phyloP scores from a whole-genome alignment of 2,113 vertebrate genomes.

The Machaerirhynchus nigripectus region DNA sequence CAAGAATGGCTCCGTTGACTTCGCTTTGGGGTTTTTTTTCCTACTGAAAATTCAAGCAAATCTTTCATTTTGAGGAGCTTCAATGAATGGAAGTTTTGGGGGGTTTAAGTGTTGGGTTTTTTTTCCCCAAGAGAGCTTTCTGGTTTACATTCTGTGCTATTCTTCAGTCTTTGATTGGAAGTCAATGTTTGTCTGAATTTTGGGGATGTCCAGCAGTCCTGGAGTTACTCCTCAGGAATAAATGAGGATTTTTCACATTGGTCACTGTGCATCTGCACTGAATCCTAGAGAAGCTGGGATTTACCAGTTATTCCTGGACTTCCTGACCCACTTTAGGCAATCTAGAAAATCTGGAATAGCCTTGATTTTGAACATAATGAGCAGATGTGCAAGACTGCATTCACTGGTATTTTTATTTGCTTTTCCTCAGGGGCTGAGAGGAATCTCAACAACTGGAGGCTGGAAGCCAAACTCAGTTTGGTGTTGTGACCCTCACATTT shows the following conservation, averaged over 20 bases:
- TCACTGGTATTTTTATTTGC: neutral
- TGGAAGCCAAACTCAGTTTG: neutral
- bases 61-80: neutral
- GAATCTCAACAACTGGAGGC: neutral
- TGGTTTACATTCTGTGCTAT: neutral
- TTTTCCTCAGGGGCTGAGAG: neutral
- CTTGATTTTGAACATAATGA: neutral
- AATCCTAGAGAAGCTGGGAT: neutral
- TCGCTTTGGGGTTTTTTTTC: neutral
- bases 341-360: neutral
- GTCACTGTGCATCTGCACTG: neutral
- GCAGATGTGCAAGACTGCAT: neutral
- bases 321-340: neutral
- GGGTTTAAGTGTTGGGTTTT: fast-evolving
- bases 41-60: neutral
- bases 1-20: neutral
- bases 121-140: neutral
- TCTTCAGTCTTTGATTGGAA: neutral
- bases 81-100: neutral
- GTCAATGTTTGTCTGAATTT: neutral
- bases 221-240: neutral
- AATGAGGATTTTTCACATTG: neutral
- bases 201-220: neutral
- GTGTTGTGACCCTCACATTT: neutral
- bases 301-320: neutral